phyloP scores from a whole-genome alignment of 2,797 vertebrate genomes.

The Fratercula arctica region DNA sequence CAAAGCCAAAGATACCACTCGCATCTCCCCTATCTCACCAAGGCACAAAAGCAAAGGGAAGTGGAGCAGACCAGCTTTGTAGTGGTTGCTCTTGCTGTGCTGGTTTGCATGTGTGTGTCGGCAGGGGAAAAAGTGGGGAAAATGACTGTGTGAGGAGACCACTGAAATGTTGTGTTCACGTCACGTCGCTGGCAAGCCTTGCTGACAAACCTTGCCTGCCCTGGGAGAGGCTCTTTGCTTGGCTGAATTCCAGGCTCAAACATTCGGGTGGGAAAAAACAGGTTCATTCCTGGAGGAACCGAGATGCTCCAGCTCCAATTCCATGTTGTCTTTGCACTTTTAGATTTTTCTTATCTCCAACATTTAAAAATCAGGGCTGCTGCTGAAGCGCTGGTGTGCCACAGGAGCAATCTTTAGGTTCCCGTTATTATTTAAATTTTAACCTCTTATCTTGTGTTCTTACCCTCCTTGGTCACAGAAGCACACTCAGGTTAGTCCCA shows the following conservation, averaged over 20 bases:
- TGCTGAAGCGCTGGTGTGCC: neutral
- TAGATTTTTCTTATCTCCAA: neutral
- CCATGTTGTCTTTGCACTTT: neutral
- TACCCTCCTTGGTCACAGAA: neutral
- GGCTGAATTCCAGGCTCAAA: neutral
- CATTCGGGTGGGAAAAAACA: neutral
- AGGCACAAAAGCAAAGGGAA: neutral
- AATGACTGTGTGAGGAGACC: neutral
- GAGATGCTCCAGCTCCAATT: neutral
- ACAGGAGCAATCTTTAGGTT: neutral
- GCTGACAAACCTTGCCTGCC: neutral
- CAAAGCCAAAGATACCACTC: neutral
- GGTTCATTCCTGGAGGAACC: neutral
- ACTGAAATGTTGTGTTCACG: neutral
- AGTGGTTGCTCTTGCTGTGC: neutral
- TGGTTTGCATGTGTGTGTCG: rapidly evolving
- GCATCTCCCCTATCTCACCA: neutral
- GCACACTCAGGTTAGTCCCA: neutral
- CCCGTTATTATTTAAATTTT: neutral
- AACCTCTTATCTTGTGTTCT: neutral
- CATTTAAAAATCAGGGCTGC: neutral
- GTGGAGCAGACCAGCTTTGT: neutral
- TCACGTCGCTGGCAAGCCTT: neutral
- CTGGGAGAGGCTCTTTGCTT: neutral
- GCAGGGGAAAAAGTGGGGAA: neutral